Evolutionary conservation across 2,888 invertebrate species (phyloP).

Genomic region (Cheilosia vulpina): DNA sequence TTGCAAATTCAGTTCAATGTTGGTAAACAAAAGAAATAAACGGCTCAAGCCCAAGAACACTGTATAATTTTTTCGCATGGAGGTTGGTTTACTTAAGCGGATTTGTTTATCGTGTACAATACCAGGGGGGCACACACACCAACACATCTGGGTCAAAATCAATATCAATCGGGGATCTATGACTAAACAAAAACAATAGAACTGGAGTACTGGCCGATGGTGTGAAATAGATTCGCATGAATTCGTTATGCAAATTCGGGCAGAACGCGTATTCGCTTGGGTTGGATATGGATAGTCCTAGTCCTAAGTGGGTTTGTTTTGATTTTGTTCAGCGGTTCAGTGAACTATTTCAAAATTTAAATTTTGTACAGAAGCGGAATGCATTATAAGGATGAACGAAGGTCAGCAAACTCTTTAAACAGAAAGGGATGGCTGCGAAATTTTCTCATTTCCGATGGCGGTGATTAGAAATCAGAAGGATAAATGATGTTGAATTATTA

Average conservation of each 20-base stretch:
- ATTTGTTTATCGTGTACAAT: slow-evolving; percentile 1
- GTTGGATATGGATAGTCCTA: not conserved
- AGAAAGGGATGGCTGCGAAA: no score
- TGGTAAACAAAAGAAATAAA: slow-evolving; percentile 58
- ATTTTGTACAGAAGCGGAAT: no score
- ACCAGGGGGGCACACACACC: slow-evolving; percentile 40
- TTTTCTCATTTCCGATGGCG: no score
- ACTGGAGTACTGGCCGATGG: slow-evolving; percentile 12
- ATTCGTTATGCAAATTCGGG: slow-evolving; percentile 52
- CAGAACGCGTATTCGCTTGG: not conserved
- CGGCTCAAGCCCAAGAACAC: slow-evolving; percentile 49
- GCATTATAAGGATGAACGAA: no score
- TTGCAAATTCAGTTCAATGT: slow-evolving; percentile 63
- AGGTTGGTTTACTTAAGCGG: not conserved
- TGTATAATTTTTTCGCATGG: slow-evolving; percentile 11
- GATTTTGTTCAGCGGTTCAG: not conserved
- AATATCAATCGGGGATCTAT: slow-evolving; percentile 39
- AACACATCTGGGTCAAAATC: slow-evolving; percentile 49
- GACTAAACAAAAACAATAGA: slow-evolving; percentile 17
- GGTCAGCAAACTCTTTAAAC: no score
- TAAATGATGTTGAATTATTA: no score
- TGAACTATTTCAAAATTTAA: not conserved
- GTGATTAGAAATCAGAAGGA: no score
- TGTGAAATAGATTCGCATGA: slow-evolving; percentile 38
- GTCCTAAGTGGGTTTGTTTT: slow-evolving; percentile 41